Evolutionary conservation across 2,113 vertebrate species (phyloP), one percentile per base, ranked within the genome.

Genomic region (Pachypanchax playfairii): DNA sequence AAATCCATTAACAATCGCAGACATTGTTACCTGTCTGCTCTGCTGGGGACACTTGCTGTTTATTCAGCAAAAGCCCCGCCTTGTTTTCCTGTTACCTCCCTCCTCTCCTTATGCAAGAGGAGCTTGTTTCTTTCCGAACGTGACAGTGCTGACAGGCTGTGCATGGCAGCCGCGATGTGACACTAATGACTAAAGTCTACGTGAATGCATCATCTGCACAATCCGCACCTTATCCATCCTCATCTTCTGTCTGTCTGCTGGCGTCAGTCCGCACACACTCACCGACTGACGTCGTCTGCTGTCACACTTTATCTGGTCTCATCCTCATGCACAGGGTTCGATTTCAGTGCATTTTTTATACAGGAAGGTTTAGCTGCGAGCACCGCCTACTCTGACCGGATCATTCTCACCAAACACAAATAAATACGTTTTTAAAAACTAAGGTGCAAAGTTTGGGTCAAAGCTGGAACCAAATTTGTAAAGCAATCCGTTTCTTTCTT

Each of bases 1-100:
- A 87, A 93, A 91, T 92, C 90, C 95, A 95, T 98, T 98, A 97
- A 98, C 94, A 93, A 92, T 93, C 66, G 79, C 85, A 80, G 77
- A 83, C 83, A 87, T 75, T 51, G 46, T 77, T 63, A 70, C 54
- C 75, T 75, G 79, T 87, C 85, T 72, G 77, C 80, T 73, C 78
- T 50, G n/a, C 54, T 42, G 77, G 83, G 77, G 53, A 79, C 82
- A 20, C 53, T 85, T 24, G 63, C 91, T 90, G 88, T 86, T 55
- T 21, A 14, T 43, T 52, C 80, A 85, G 82, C 82, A 63, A 55
- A 54, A 41, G 41, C 65, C 48, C 70, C 73, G 53, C 48, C n/a
- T 14, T 28, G 0, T 70, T 46, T 57, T 53, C 67, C 53, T 73
- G 65, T 76, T 50, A 70, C 68, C 59, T 75, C 61, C 38, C 59